phyloP scores from a whole-genome alignment of 1,140 invertebrate species.

The Macrostomum lignano region DNA sequence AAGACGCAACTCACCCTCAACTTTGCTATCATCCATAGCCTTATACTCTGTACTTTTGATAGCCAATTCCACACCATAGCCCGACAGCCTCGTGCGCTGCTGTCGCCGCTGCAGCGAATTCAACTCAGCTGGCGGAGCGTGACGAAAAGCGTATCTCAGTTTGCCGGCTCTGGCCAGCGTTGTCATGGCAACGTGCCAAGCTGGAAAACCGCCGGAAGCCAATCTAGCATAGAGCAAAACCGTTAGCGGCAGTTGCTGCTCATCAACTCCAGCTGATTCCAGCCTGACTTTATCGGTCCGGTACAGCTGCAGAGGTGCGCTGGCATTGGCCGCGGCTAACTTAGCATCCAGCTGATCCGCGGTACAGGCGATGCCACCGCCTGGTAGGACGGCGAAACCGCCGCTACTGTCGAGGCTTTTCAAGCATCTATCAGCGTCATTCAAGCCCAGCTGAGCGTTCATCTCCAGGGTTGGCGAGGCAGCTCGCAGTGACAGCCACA shows the following conservation, averaged over 20 bases:
- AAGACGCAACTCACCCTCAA: slow-evolving; percentile 28
- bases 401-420: slow-evolving; percentile 1
- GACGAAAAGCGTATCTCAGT: no score
- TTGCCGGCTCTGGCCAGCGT: no score
- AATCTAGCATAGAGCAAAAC: slow-evolving; percentile 2
- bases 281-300: neutral
- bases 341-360: neutral
- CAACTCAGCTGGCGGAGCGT: no score
- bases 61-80: slow-evolving; percentile 88
- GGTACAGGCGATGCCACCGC: neutral
- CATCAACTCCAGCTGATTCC: neutral
- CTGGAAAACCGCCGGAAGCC: neutral
- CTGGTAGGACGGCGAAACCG: neutral
- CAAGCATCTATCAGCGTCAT: neutral
- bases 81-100: slow-evolving; percentile 38
- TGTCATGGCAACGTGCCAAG: slow-evolving; percentile 2
- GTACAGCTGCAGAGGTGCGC: slow-evolving; percentile 1
- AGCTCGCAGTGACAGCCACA: neutral
- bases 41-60: slow-evolving; percentile 98
- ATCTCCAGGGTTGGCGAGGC: slow-evolving; percentile 1
- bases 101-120: neutral
- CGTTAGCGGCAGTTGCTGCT: neutral
- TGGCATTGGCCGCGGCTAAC: neutral
- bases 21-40: slow-evolving; percentile 67
- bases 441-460: neutral